phyloP scores from a whole-genome alignment of 2,113 vertebrate genomes.

The Rhinoderma darwinii region DNA sequence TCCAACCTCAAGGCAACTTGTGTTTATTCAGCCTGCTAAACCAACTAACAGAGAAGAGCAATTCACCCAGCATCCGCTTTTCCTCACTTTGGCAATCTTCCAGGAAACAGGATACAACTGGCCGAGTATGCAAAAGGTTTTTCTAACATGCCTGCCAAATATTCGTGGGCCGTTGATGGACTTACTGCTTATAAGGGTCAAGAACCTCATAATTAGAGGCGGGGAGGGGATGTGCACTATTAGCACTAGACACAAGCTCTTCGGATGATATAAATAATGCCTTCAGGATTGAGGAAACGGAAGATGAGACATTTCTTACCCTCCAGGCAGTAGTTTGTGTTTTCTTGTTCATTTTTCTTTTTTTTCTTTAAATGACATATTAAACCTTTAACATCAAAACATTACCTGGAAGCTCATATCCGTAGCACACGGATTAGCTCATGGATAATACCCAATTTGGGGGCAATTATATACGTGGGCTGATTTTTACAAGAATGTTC shows the following conservation, averaged over 20 bases:
- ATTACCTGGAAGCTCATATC: background rate
- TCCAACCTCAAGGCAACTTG: conserved; percentile 71
- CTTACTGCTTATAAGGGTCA: conserved; percentile 56
- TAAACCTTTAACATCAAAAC: conserved; percentile 37
- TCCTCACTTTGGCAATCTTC: conserved; percentile 63
- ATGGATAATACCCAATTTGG: conserved; percentile 31
- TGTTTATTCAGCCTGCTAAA: conserved; percentile 66
- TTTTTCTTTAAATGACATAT: background rate
- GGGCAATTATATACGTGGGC: conserved; percentile 8
- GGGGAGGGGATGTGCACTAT: conserved; percentile 42
- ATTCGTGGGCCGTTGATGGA: conserved; percentile 65
- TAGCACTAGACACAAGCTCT: conserved; percentile 49
- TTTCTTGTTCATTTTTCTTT: conserved; percentile 5
- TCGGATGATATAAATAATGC: conserved; percentile 43
- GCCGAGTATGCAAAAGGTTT: conserved; percentile 65
- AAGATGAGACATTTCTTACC: conserved; percentile 20
- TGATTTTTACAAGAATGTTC: background rate
- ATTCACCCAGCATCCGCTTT: conserved; percentile 65
- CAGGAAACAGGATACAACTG: conserved; percentile 70
- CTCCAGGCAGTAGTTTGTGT: background rate
- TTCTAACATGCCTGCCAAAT: conserved; percentile 67
- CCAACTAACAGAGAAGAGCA: conserved; percentile 61
- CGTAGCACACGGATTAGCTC: background rate
- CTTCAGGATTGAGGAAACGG: conserved; percentile 40
- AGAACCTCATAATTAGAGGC: conserved; percentile 54